Percentiles rank a stretch among this genome's conserved stretches.
phyloP scores from a whole-genome alignment of 2,888 invertebrate species.

The Spodoptera picta region DNA sequence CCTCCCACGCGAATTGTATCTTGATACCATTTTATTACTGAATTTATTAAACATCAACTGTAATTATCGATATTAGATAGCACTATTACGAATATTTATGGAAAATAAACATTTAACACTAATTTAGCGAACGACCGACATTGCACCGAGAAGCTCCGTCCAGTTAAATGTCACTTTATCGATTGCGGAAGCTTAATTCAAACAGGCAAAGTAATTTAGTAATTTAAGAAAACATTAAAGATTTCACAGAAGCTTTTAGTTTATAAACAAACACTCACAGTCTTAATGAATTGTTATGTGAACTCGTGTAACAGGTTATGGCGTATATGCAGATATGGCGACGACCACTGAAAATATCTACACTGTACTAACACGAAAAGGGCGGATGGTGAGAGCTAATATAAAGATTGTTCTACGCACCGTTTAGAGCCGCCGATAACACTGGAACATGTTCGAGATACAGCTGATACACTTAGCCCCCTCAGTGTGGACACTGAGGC shows the following conservation, averaged over 20 bases:
- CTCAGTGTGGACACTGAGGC: constrained; percentile 73
- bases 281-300: constrained; percentile 68
- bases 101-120: constrained; percentile 16
- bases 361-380: constrained; percentile 7
- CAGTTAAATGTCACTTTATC: constrained; percentile 35
- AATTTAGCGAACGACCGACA: constrained; percentile 16
- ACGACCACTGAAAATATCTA: constrained; percentile 33
- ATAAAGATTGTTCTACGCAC: constrained; percentile 68
- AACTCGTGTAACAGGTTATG: constrained; percentile 81
- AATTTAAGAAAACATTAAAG: constrained; percentile 12
- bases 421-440: constrained; percentile 78
- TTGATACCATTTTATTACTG: constrained; percentile 57
- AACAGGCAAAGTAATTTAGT: constrained; percentile 19
- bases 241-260: constrained; percentile 43
- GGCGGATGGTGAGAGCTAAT: constrained; percentile 11
- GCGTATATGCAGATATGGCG: constrained; percentile 69
- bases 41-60: constrained; percentile 46
- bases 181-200: constrained; percentile 34
- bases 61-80: constrained; percentile 29
- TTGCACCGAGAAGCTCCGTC: constrained; percentile 10
- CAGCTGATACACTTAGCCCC: constrained; percentile 72
- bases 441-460: constrained; percentile 76
- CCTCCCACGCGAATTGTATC: constrained; percentile 72
- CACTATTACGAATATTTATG: constrained; percentile 7
- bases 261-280: constrained; percentile 76